Evolutionary conservation across 2,888 invertebrate species (phyloP).

Genomic region (Peribatodes rhomboidaria): DNA sequence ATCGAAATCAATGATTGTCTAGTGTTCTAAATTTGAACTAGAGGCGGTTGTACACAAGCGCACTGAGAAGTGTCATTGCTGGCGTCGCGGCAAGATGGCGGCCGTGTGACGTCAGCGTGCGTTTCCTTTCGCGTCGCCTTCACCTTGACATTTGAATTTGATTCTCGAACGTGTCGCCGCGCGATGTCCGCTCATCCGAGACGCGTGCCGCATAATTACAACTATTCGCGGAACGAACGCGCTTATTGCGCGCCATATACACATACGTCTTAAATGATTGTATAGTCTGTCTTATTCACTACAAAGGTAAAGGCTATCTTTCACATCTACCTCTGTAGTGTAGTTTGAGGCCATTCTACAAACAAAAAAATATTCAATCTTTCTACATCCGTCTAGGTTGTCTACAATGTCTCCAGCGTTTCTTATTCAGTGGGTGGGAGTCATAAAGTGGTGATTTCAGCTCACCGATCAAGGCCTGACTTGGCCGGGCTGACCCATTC

Average conservation of each 20-base stretch:
- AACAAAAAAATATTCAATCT: not conserved
- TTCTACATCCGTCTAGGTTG: too few relatives aligned
- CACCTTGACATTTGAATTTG: constrained; percentile 84
- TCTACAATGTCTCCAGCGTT: too few relatives aligned
- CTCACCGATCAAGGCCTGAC: too few relatives aligned
- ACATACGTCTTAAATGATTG: not conserved
- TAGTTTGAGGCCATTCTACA: not conserved
- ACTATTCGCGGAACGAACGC: constrained; percentile 34
- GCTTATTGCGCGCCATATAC: constrained; percentile 2
- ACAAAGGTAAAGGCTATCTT: too few relatives aligned
- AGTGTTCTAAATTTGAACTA: constrained; percentile 63
- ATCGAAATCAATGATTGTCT: constrained; percentile 59
- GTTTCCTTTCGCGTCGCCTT: constrained; percentile 81
- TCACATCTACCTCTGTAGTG: not conserved
- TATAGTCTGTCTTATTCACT: not conserved
- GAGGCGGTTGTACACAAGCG: constrained; percentile 51
- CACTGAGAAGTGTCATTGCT: constrained; percentile 57
- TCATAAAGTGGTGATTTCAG: too few relatives aligned
- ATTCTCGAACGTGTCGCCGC: constrained; percentile 75
- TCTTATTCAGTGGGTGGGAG: too few relatives aligned
- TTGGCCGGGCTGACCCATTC: too few relatives aligned
- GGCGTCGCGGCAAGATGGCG: constrained; percentile 71
- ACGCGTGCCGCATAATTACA: constrained; percentile 64
- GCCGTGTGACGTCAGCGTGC: constrained; percentile 77
- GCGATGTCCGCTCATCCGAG: constrained; percentile 66